phyloP scores from a whole-genome alignment of 2,797 vertebrate species.

The Eulemur albifrons region DNA sequence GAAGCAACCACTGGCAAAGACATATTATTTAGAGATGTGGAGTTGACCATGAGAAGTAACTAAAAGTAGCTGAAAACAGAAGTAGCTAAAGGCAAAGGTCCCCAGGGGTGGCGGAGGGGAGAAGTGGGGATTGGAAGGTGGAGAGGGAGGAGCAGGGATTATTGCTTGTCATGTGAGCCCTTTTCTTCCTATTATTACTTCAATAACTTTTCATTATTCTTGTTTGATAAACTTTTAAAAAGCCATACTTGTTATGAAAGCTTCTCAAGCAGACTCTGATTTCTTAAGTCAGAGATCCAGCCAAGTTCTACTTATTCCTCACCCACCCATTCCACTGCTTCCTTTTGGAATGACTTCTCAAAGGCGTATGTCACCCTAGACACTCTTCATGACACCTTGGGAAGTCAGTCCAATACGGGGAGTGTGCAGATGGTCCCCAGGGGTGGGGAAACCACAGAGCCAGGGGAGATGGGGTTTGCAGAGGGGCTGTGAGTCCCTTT shows the following conservation, averaged over 20 bases:
- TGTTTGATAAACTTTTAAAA: background rate
- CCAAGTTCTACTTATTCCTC: background rate
- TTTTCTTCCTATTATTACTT: background rate
- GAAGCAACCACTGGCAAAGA: background rate
- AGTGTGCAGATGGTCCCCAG: background rate
- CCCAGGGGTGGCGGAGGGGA: too few relatives aligned
- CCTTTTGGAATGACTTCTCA: background rate
- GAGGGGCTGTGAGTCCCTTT: background rate
- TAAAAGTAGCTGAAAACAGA: background rate
- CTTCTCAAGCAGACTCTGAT: background rate
- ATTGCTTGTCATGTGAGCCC: background rate
- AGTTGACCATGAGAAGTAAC: background rate
- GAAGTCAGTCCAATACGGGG: background rate
- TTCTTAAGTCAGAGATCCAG: background rate
- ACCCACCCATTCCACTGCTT: background rate
- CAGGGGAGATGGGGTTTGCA: background rate
- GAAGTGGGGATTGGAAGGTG: background rate
- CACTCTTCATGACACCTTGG: background rate
- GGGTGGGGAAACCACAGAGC: background rate
- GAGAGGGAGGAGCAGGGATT: background rate
- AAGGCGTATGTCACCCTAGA: fast-evolving
- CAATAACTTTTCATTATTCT: background rate
- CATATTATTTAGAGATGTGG: background rate
- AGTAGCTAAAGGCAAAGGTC: background rate
- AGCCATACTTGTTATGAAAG: background rate